Evolutionary conservation across 1,140 invertebrate genomes (phyloP), one percentile per base, ranked within the genome.

Genomic region (Saxidomus purpurata): DNA sequence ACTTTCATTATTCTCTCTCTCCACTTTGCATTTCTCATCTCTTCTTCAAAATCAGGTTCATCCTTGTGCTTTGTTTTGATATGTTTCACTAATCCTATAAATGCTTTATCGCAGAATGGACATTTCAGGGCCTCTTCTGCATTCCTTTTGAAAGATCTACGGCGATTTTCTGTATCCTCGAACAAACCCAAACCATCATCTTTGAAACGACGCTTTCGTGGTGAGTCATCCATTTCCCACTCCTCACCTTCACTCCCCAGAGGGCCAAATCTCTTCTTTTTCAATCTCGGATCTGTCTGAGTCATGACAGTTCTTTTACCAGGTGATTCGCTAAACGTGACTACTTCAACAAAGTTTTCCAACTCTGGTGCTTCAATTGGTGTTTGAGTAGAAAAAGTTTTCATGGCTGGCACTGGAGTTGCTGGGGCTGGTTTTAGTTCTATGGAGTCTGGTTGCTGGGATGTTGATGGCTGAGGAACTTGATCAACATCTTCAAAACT

Each of bases 1-100:
- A 95, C 94, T 82, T 94, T 95, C 94, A 95, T 95, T 38, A 95
- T 95, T 55, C 94, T 93, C 61, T 95, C 94, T 80, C 94, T 92
- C 94, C 94, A 95, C 67, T 95, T 95, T 34, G 94, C 94, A 94
- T 95, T 95, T 86, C 94, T 92, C 92, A 95, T 94, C 76, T 95
- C 94, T 84, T 95, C 94, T 71, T 95, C 94, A 92, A 92, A 95
- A 83, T 93, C 93, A 49, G 93, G 91, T 77, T 95, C 94, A 90
- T 95, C 94, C 38, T 91, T 91, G 69, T 95, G 94, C 82, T 95
- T 95, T 6, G 94, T 93, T 84, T 95, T 95, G 47, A 95, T 95
- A 80, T 95, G 94, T 74, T 95, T 95, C 11, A 95, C 94, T 40
- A 95, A 81, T 47, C 94, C 94, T 90, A 95, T 95, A 87, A 95